These are phyloP conservation scores for Prolemur simus DNA, from an alignment of 2,113 vertebrate genomes.

Conservation along the genomic window DNA sequence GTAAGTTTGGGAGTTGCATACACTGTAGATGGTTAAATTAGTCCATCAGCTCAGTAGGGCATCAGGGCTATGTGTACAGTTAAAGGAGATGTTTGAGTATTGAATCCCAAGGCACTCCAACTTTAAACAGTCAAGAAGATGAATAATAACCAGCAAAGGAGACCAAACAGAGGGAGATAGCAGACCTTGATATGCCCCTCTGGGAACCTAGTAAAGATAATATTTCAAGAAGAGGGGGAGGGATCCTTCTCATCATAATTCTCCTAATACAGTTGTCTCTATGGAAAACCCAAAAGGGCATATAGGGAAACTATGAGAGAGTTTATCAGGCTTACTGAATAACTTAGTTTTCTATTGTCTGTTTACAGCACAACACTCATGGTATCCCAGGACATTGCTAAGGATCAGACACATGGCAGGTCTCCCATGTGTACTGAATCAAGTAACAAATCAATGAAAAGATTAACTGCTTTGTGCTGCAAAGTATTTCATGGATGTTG, in stretches of 20 bases:
- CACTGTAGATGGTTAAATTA: not conserved
- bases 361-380: not conserved
- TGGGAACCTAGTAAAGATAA: not conserved
- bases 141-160: not conserved
- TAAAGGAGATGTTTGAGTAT: not conserved
- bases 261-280: not conserved
- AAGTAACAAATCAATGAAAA: not conserved
- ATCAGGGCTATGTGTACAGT: not conserved
- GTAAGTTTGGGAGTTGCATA: not conserved
- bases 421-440: not conserved
- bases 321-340: not conserved
- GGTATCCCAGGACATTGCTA: not conserved
- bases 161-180: not conserved
- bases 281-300: not conserved
- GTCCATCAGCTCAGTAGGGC: not conserved
- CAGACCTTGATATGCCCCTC: not conserved
- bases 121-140: not conserved
- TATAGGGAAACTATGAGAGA: not conserved
- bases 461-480: not conserved
- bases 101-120: not conserved
- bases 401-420: not conserved
- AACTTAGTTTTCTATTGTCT: not conserved
- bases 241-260: not conserved
- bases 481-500: not conserved
- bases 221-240: not conserved